Base-by-base conservation (phyloP, 2,797 vertebrate genomes). In the Momotus momota region DNA sequence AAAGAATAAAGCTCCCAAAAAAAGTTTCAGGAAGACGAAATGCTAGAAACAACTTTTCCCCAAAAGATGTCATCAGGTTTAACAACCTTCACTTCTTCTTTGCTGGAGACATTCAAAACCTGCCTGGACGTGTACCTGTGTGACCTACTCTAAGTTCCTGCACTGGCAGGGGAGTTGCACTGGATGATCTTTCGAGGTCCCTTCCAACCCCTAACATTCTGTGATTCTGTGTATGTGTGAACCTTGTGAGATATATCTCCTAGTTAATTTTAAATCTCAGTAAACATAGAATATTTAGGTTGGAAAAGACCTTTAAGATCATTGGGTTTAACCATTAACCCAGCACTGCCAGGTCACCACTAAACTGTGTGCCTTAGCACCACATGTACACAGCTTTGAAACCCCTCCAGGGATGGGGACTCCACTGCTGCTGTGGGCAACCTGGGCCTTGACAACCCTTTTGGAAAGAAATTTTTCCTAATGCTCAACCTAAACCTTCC, bases 21-120 rank as follows among this genome's bases (percentile, higher is more conserved):
- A 64, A 55, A 62, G 51, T 80, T 81, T 89, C 78, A 78, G 84
- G 81, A 87, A 85, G 52, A 70, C 35, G 33, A 91, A 64, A 45
- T 71, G 16, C 41, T 64, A 48, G 49, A 81, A 95, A 74, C 0
- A 1, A 82, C 48, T 70, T 10, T 81, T 87, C 33, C 49, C 43
- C 2, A 1, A 90, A 67, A 75, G n/a, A 46, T 80, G 58, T 49
- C 43, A 46, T 16, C 57, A 48, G 15, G 31, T 90, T 57, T 78
- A 67, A 60, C 38, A 90, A 78, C 16, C 35, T 35, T 35, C 35
- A 35, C 35, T 35, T 35, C 35, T 35, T 35, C 35, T 35, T 35
- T 8, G 35, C 35, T 35, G 35, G 35, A 35, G 35, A 35, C 35
- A 35, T 35, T 35, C 35, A 35, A 35, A 35, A 35, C 35, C 35